These are phyloP conservation scores for Nowickia ferox DNA, from an alignment of 2,888 invertebrate species.

Conservation along the genomic window DNA sequence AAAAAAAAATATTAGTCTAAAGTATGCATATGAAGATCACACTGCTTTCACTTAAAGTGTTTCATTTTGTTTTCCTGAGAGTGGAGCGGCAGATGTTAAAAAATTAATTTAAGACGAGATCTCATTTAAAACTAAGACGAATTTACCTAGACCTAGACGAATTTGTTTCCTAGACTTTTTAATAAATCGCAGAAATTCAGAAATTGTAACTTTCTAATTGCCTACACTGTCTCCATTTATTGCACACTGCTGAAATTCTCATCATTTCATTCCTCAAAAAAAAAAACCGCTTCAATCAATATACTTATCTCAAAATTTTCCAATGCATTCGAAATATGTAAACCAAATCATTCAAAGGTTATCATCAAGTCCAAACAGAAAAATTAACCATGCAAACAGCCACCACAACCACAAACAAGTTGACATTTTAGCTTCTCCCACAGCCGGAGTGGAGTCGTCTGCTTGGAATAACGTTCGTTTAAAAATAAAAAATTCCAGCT, in stretches of 20 bases:
- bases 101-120: too few species aligned
- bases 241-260: neutral
- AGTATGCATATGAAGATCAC: constrained; percentile 1
- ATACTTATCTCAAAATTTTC: neutral
- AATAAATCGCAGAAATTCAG: too few species aligned
- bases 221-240: too few species aligned
- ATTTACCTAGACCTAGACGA: too few species aligned
- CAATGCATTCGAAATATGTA: neutral
- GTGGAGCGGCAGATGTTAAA: too few species aligned
- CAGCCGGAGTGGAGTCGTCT: neutral
- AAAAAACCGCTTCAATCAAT: neutral
- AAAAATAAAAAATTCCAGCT: constrained; percentile 64
- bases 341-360: constrained; percentile 36
- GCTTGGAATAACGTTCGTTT: constrained; percentile 1
- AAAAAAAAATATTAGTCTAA: constrained; percentile 3
- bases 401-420: constrained; percentile 39
- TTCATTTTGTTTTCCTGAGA: neutral
- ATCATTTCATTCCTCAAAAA: neutral
- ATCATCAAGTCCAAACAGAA: constrained; percentile 27
- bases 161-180: too few species aligned
- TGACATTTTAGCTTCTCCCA: constrained; percentile 45
- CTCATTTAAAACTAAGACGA: too few species aligned
- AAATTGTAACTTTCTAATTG: too few species aligned
- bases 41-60: constrained; percentile 13
- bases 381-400: constrained; percentile 57